Evolutionary conservation across 2,797 vertebrate genomes (phyloP).

Genomic region (Etheostoma nigrum): DNA sequence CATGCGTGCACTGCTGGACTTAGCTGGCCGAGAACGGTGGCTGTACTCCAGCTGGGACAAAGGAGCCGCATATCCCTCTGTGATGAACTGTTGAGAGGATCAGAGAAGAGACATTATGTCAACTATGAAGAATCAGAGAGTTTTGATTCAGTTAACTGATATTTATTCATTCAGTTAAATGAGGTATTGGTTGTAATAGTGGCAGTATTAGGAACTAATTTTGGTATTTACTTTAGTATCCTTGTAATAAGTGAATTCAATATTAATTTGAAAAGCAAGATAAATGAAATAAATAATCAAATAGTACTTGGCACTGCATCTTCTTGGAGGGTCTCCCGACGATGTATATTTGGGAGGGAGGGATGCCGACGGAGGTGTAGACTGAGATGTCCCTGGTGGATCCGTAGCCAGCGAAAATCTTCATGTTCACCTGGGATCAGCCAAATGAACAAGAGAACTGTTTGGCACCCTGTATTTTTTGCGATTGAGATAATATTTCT

Average conservation of each 20-base stretch:
- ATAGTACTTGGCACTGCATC: slow-evolving; percentile 95
- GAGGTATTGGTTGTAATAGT: background rate
- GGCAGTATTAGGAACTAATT: background rate
- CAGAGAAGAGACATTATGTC: slow-evolving; percentile 64
- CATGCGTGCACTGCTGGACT: slow-evolving; percentile 94
- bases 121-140: background rate
- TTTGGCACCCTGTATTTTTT: background rate
- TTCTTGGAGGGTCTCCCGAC: slow-evolving; percentile 97
- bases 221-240: slow-evolving; percentile 2
- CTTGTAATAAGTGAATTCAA: background rate
- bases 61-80: slow-evolving; percentile 92
- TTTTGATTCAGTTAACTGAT: background rate
- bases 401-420: slow-evolving; percentile 94
- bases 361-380: slow-evolving; percentile 93
- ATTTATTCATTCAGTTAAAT: background rate
- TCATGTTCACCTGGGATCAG: slow-evolving; percentile 90
- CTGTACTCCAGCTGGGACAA: slow-evolving; percentile 96
- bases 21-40: slow-evolving; percentile 94
- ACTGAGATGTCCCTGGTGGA: slow-evolving; percentile 99
- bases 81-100: slow-evolving; percentile 84
- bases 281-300: background rate
- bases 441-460: slow-evolving; percentile 19
- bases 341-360: slow-evolving; percentile 94
- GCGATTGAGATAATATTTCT: background rate
- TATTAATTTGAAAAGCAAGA: background rate